These are phyloP conservation scores for Platynereis dumerilii DNA, from an alignment of 2,888 invertebrate genomes.

Conservation along the genomic window DNA sequence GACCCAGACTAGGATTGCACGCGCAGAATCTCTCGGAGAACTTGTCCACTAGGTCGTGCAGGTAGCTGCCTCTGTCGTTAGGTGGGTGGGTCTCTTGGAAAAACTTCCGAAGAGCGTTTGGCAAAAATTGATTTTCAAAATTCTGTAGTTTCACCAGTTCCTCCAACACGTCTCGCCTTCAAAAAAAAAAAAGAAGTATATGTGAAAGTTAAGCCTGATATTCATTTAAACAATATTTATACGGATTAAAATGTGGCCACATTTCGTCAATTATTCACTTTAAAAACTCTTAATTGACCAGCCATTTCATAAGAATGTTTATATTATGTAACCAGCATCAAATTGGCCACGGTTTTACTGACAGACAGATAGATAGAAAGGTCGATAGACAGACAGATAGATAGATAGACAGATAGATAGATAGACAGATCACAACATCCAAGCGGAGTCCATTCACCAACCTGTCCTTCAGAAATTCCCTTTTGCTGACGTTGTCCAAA, in stretches of 20 bases:
- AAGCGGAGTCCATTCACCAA: neutral
- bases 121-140: slow-evolving; percentile 65
- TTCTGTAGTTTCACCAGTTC: slow-evolving; percentile 64
- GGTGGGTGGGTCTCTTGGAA: slow-evolving; percentile 65
- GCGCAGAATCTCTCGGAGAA: slow-evolving; percentile 64
- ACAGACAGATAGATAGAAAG: too few relatives aligned
- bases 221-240: neutral
- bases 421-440: too few relatives aligned
- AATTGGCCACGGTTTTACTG: too few relatives aligned
- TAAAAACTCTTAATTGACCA: too few relatives aligned
- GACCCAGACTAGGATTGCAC: slow-evolving; percentile 64
- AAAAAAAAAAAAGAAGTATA: slow-evolving; percentile 21
- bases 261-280: neutral
- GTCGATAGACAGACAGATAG: too few relatives aligned
- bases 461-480: slow-evolving; percentile 62
- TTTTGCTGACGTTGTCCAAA: slow-evolving; percentile 58
- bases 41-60: slow-evolving; percentile 63
- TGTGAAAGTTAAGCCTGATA: neutral
- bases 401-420: too few relatives aligned
- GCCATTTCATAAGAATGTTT: too few relatives aligned
- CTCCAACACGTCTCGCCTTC: slow-evolving; percentile 60
- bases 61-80: slow-evolving; percentile 62
- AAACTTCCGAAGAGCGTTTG: slow-evolving; percentile 65
- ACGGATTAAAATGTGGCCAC: neutral
- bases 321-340: too few relatives aligned